Evolutionary conservation across 2,888 invertebrate genomes (phyloP), one percentile per base, ranked within the genome.

Genomic region (Ornithoptera priamus): DNA sequence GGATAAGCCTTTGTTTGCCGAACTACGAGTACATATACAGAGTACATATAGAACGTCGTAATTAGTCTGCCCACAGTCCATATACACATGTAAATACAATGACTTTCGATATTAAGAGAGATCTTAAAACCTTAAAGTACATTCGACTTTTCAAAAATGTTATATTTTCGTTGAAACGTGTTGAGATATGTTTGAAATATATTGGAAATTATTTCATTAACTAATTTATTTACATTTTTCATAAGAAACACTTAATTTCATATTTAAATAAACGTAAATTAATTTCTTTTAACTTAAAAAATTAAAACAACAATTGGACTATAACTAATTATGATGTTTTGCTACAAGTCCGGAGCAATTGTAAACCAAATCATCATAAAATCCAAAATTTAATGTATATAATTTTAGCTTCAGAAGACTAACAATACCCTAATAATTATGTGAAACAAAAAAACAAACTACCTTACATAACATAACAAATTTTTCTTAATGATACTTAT

Each of bases 1-100:
- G 58, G 53, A 62, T 59, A n/a, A 36, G 65, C 66, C 59, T 70
- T 70, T 70, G 69, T 66, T 70, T 66, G 62, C 22, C 30, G n/a
- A 1, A 62, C 53, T 53, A 59, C 50, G 42, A 62, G 59, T 53
- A 59, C 50, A 56, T 63, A 53, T 59, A 53, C 42, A 67, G 59
- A 22, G 22, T 22, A 22, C 22, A 22, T 22, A 22, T 22, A 22
- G 22, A 36, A 39, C 50, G 58, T 7, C 66, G 59, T 63, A 70
- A 66, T 67, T 62, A 62, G 59, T 20, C 56, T 53, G 56, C 36
- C 57, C 39, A 64, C 64, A 64, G n/a, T n/a, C 39, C n/a, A n/a
- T 56, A 56, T 56, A 20, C 46, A 46, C 56, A n/a, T 15, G 15
- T 22, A 22, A 22, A 12, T 22, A 15, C 22, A 22, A 58, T 22